Base-by-base conservation (phyloP, 2,888 invertebrate species). In the Pemphredon lugubris region DNA sequence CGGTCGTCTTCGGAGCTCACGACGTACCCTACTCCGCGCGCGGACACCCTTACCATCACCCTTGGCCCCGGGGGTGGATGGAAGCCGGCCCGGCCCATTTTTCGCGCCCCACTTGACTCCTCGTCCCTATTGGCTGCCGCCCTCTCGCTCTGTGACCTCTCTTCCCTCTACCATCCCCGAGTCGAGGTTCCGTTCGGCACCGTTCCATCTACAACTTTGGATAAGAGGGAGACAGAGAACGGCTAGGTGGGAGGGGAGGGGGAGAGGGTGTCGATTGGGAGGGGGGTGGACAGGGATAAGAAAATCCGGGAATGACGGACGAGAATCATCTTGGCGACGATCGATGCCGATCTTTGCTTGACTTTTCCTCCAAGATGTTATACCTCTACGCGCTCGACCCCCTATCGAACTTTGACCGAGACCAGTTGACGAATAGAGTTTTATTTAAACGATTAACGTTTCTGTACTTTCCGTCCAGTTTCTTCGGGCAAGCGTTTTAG, bases 101-200 rank as follows among this genome's bases (percentile, higher is more conserved):
- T 88, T 88, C 87, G 87, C 88, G 85, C 87, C 87, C 87, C 86
- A 86, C 87, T 87, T 86, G 87, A 86, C 86, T 86, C 86, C 81
- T 74, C 85, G 81, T 84, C 83, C 87, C 86, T 81, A 88, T 88
- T 88, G 88, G 88, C 83, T 81, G 84, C 76, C 86, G 81, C 84
- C 85, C 85, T 84, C 84, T 84, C 75, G 80, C 78, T 82, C 83
- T 48, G 53, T 87, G 86, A 88, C 87, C 87, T 86, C 81, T 80
- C 83, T 80, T 79, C 83, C 79, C 80, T 73, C 79, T 73, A 47
- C n/a, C n/a, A n/a, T n/a, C n/a, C n/a, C n/a, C n/a, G n/a, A n/a
- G n/a, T n/a, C n/a, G n/a, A n/a, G n/a, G n/a, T n/a, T n/a, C n/a
- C n/a, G n/a, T n/a, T n/a, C n/a, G n/a, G n/a, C n/a, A n/a, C n/a